Evolutionary conservation across 1,140 invertebrate species (phyloP).

Genomic region (Aphelinus certus): DNA sequence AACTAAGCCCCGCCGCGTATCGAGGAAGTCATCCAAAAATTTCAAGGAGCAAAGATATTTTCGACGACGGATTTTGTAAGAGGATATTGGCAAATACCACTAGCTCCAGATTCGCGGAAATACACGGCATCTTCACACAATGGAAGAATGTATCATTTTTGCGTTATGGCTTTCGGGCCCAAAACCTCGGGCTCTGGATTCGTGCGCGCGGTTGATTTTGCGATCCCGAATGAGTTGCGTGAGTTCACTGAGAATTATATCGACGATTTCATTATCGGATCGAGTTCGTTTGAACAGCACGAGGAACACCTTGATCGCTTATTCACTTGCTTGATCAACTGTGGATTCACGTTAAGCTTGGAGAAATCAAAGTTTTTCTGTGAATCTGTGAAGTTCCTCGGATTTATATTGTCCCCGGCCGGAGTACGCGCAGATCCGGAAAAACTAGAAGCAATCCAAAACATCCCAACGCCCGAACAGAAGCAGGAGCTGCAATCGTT

Average conservation of each 20-base stretch:
- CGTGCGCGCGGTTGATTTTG: too few relatives aligned
- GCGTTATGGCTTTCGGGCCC: too few relatives aligned
- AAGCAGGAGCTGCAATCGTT: not conserved
- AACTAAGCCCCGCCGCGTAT: not conserved
- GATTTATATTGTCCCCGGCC: not conserved
- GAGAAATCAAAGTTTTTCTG: conserved; percentile 18
- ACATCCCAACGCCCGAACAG: not conserved
- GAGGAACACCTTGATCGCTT: too few relatives aligned
- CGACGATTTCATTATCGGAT: too few relatives aligned
- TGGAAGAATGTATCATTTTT: not conserved
- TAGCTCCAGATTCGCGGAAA: not conserved
- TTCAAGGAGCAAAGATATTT: not conserved
- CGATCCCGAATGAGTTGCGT: too few relatives aligned
- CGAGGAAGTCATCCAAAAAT: not conserved
- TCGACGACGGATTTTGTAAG: not conserved
- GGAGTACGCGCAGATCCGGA: conserved; percentile 14
- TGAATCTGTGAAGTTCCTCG: not conserved
- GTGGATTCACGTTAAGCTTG: conserved; percentile 24
- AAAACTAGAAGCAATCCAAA: not conserved
- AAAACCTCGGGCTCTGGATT: too few relatives aligned
- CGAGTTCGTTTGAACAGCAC: too few relatives aligned
- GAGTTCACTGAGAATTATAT: too few relatives aligned
- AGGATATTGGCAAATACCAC: not conserved
- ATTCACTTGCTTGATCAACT: too few relatives aligned
- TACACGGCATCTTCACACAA: not conserved